These are phyloP conservation scores for Acrobasis consociella DNA, from an alignment of 2,888 invertebrate species.

Conservation along the genomic window DNA sequence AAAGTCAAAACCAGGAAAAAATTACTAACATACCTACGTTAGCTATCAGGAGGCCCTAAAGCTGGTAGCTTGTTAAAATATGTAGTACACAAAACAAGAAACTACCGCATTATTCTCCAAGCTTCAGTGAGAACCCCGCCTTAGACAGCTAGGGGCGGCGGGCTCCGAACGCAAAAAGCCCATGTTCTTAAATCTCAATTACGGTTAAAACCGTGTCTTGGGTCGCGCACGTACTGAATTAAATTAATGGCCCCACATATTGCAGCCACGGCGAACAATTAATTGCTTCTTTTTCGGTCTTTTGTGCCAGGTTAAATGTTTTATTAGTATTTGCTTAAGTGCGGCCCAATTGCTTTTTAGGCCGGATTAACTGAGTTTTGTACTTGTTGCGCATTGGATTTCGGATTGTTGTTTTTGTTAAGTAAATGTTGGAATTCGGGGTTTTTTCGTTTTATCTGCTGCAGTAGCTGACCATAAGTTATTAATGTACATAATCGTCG, in stretches of 20 bases:
- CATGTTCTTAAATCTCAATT: conserved; percentile 81
- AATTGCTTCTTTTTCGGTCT: conserved; percentile 74
- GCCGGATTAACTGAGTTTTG: conserved; percentile 17
- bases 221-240: conserved; percentile 77
- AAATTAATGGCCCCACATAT: conserved; percentile 82
- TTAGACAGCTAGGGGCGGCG: conserved; percentile 33
- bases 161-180: conserved; percentile 62
- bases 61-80: no score
- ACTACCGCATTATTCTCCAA: not conserved
- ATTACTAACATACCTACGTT: no score
- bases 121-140: conserved; percentile 5
- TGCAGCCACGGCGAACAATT: conserved; percentile 71
- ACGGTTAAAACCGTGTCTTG: conserved; percentile 80
- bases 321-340: conserved; percentile 64
- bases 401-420: not conserved
- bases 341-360: conserved; percentile 45
- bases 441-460: not conserved
- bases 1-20: no score
- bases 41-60: no score
- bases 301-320: conserved; percentile 72
- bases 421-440: not conserved
- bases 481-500: no score
- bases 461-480: no score
- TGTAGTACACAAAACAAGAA: not conserved
- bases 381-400: conserved; percentile 1